Percentiles rank a stretch among this genome's conserved stretches.
These are phyloP conservation scores for Nasonia oneida DNA, from an alignment of 2,888 invertebrate genomes.

Conservation along the genomic window DNA sequence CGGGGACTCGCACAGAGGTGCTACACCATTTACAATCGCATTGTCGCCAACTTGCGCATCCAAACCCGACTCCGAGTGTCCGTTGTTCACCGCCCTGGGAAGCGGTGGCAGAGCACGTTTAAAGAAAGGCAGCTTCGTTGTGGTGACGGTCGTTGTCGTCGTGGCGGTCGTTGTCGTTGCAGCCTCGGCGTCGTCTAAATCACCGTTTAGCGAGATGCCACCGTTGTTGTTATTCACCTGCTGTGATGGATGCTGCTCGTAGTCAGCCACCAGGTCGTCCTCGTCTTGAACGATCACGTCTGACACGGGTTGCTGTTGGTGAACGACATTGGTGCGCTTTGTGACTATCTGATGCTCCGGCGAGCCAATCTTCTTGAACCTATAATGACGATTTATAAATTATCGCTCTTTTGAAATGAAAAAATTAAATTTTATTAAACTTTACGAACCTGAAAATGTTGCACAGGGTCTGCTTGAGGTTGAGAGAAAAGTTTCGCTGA, in stretches of 20 bases:
- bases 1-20: conserved; percentile 74
- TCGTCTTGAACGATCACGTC: conserved; percentile 57
- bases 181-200: conserved; percentile 60
- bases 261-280: conserved; percentile 59
- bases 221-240: conserved; percentile 75
- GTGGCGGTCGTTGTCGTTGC: conserved; percentile 69
- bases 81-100: conserved; percentile 80
- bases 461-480: conserved; percentile 91
- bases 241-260: conserved; percentile 64
- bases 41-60: conserved; percentile 59
- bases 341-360: conserved; percentile 76
- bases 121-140: conserved; percentile 82
- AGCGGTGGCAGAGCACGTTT: conserved; percentile 86
- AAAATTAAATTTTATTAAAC: conserved; percentile 65
- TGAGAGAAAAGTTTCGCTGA: conserved; percentile 84
- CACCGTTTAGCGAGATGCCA: conserved; percentile 63
- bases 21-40: conserved; percentile 74
- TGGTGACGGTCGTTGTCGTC: conserved; percentile 75
- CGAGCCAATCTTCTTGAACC: conserved; percentile 80
- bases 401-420: not conserved
- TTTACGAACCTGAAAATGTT: conserved; percentile 88
- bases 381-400: not conserved
- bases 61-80: conserved; percentile 73
- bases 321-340: conserved; percentile 48
- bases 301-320: conserved; percentile 38